A percentile compares a stretch with the other conserved stretches of the same genome.
Conservation (phyloP, 2,113 vertebrate genomes). For the Colossoma macropomum region DNA sequence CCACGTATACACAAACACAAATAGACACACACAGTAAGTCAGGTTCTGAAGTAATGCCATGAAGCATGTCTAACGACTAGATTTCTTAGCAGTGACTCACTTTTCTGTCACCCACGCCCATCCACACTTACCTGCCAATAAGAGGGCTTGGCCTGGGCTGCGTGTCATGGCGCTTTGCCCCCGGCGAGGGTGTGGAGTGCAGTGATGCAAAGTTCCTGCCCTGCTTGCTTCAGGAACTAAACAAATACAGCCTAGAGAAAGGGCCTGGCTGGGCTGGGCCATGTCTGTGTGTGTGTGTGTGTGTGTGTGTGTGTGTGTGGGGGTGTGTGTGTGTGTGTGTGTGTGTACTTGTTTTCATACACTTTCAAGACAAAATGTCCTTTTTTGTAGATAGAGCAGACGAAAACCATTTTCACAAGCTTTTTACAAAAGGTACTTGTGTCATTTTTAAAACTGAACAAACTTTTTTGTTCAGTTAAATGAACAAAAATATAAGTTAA, state of each 20-base stretch:
- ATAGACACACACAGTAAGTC: constrained; percentile 52
- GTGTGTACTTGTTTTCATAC: background rate
- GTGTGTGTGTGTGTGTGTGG: background rate
- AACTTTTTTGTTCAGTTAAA: no score
- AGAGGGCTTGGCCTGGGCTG: constrained; percentile 5
- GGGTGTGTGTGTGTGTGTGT: constrained; percentile 9
- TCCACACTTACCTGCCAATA: constrained; percentile 11
- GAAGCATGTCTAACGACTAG: constrained; percentile 16
- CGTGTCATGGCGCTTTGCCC: constrained; percentile 6
- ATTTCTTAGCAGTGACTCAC: constrained; percentile 71
- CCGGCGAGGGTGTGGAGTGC: constrained; percentile 61
- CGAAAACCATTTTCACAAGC: no score
- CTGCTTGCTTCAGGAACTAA: constrained; percentile 46
- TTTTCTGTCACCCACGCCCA: constrained; percentile 61
- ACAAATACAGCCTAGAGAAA: constrained; percentile 32
- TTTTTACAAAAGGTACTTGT: no score
- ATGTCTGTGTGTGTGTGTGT: background rate
- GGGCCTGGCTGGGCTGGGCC: background rate
- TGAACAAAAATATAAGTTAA: no score
- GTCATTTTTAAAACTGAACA: no score
- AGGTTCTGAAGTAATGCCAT: background rate
- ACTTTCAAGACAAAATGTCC: no score
- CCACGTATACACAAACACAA: constrained; percentile 21
- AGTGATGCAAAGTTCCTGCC: constrained; percentile 67
- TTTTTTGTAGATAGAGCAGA: no score